phyloP scores from a whole-genome alignment of 2,797 vertebrate genomes.

The Cyclopterus lumpus region DNA sequence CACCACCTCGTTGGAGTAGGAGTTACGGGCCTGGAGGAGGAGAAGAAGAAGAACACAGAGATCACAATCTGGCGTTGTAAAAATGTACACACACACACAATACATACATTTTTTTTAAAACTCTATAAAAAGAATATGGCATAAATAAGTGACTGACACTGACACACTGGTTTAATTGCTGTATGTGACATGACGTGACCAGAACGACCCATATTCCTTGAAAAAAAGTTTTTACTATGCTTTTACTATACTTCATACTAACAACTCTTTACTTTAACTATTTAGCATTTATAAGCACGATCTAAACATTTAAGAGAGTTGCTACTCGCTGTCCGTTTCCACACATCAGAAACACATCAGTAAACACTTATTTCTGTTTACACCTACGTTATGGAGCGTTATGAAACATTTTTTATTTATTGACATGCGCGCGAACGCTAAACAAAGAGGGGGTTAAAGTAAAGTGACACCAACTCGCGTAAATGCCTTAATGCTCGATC shows the following conservation, averaged over 20 bases:
- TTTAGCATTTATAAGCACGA: background rate
- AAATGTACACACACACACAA: background rate
- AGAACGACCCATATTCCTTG: background rate
- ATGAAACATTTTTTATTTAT: background rate
- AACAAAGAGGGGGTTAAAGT: background rate
- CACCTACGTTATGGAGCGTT: background rate
- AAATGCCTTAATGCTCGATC: conserved; percentile 4
- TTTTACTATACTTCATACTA: background rate
- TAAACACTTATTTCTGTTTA: background rate
- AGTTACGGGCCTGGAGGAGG: conserved; percentile 90
- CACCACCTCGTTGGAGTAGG: conserved; percentile 97
- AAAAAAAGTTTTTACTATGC: background rate
- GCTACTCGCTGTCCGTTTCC: background rate
- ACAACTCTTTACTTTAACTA: too few species aligned
- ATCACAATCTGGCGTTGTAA: background rate
- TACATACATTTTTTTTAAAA: background rate
- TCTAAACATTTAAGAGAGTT: background rate
- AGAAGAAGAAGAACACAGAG: conserved; percentile 30
- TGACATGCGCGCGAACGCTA: background rate
- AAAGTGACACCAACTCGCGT: background rate
- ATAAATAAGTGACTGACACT: background rate
- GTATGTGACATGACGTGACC: background rate
- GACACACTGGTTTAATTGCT: background rate
- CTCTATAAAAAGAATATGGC: conserved; percentile 2
- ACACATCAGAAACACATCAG: background rate